phyloP scores from a whole-genome alignment of 2,797 vertebrate genomes.

The Neosilurus hyrtlii region DNA sequence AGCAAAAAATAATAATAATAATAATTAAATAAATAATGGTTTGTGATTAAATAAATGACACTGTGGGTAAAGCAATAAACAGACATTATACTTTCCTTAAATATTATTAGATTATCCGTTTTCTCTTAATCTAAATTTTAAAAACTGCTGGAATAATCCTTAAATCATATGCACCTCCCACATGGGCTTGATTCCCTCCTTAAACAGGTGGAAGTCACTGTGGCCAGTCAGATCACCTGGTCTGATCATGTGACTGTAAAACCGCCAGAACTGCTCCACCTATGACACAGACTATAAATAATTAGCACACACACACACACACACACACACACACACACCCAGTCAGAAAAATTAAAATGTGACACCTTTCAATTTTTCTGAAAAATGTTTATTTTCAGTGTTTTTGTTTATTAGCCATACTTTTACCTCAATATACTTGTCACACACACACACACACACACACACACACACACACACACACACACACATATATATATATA shows the following conservation, averaged over 20 bases:
- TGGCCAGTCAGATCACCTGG: conserved; percentile 84
- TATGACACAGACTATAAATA: conserved; percentile 46
- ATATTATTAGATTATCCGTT: not conserved
- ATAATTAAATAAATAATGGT: not conserved
- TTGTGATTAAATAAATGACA: not conserved
- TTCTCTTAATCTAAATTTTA: not conserved
- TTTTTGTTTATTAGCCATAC: too few species aligned
- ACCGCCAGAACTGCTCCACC: conserved; percentile 87
- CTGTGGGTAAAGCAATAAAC: not conserved
- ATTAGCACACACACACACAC: not conserved
- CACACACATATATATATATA: too few species aligned
- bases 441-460: too few species aligned
- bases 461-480: too few species aligned
- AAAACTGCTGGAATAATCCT: not conserved
- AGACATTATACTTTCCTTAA: not conserved
- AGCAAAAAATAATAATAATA: too few species aligned
- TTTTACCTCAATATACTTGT: too few species aligned
- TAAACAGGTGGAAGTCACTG: conserved; percentile 85
- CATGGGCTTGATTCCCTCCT: conserved; percentile 86
- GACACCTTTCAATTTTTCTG: too few species aligned
- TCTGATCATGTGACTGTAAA: conserved; percentile 85
- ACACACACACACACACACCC: too few species aligned
- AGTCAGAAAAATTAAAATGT: too few species aligned
- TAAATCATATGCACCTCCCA: conserved; percentile 73
- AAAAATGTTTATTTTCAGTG: too few species aligned